phyloP scores from a whole-genome alignment of 2,888 invertebrate species.

The Esperia sulphurella region DNA sequence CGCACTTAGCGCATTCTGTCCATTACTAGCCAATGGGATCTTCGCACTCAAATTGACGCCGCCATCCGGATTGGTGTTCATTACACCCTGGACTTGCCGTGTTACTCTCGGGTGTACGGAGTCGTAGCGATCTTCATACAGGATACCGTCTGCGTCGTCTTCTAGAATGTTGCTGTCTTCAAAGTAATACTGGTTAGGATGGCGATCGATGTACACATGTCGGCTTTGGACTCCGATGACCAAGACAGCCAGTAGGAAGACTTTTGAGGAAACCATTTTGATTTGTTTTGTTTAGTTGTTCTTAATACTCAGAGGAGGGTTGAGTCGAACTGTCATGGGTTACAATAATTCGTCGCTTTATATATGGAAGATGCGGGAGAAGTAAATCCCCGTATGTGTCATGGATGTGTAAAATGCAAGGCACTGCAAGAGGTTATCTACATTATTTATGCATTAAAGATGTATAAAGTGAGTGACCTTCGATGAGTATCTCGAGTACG shows the following conservation, averaged over 20 bases:
- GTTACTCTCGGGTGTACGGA: neutral
- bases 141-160: neutral
- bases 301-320: neutral
- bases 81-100: conserved; percentile 1
- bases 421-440: too few relatives aligned
- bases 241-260: neutral
- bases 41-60: conserved; percentile 12
- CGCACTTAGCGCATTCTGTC: conserved; percentile 15
- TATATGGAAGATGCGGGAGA: neutral
- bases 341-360: neutral
- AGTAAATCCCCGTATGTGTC: neutral
- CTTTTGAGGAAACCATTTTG: conserved; percentile 3
- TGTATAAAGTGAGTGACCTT: too few relatives aligned
- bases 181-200: neutral
- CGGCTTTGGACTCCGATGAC: neutral
- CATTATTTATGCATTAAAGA: too few relatives aligned
- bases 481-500: too few relatives aligned
- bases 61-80: conserved; percentile 18
- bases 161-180: neutral
- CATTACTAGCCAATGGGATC: conserved; percentile 15
- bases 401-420: neutral
- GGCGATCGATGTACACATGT: neutral
- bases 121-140: neutral
- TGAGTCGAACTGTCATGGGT: neutral
- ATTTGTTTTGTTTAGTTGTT: neutral